These are phyloP conservation scores for Premnoplex brunnescens DNA, from an alignment of 2,797 vertebrate genomes.

Conservation along the genomic window DNA sequence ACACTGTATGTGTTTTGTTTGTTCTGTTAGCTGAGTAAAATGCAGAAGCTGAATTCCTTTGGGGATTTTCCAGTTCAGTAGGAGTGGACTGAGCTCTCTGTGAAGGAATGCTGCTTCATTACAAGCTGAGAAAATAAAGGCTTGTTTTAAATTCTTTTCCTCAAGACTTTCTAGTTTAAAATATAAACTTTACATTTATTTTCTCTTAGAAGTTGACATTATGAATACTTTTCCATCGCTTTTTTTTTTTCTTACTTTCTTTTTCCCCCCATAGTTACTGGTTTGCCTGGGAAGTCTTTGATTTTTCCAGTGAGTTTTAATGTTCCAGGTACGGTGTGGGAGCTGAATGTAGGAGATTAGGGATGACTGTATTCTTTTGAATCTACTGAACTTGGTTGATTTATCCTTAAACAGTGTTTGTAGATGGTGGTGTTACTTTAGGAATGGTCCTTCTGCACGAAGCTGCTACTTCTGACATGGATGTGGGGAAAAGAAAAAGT, in stretches of 20 bases:
- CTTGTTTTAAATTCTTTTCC: neutral
- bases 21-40: neutral
- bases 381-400: neutral
- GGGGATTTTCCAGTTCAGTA: neutral
- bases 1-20: neutral
- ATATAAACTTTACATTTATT: neutral
- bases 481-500: slow-evolving; percentile 95
- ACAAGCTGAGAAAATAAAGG: neutral
- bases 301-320: neutral
- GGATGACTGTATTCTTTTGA: neutral
- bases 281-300: neutral
- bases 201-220: neutral
- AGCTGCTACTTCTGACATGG: slow-evolving; percentile 92
- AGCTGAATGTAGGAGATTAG: neutral
- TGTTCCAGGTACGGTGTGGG: neutral
- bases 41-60: neutral
- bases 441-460: slow-evolving; percentile 95
- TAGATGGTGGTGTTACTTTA: slow-evolving; percentile 92
- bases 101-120: neutral
- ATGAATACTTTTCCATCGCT: neutral
- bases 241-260: neutral
- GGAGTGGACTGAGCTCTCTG: neutral
- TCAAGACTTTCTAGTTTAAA: neutral
- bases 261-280: neutral
- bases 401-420: slow-evolving; percentile 70